These are phyloP conservation scores for Sphaeridia pumilis DNA, from an alignment of 2,888 invertebrate species.

Conservation along the genomic window DNA sequence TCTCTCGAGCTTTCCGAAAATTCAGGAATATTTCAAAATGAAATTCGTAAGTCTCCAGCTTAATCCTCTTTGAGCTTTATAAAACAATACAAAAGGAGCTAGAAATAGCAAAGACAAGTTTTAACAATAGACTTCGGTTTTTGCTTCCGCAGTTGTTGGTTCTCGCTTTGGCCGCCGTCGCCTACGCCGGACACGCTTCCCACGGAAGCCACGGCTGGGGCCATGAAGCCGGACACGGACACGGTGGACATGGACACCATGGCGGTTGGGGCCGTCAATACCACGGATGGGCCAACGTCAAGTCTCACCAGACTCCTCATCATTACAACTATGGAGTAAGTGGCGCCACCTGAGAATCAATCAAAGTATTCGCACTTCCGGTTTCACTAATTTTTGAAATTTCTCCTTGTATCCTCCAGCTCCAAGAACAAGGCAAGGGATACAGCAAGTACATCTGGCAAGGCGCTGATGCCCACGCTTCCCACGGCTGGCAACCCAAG, in stretches of 20 bases:
- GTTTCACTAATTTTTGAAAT: neutral
- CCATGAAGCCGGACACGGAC: conserved; percentile 17
- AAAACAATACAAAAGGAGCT: no score
- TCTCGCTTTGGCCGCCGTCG: conserved; percentile 14
- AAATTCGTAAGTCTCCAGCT: conserved; percentile 17
- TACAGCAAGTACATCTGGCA: conserved; percentile 32
- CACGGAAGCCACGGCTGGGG: conserved; percentile 12
- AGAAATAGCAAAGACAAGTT: neutral
- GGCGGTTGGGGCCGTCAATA: conserved; percentile 11
- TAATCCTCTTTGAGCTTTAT: no score
- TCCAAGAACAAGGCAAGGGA: conserved; percentile 27
- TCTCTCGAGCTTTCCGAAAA: neutral
- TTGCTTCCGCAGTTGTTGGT: conserved; percentile 12
- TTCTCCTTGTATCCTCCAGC: conserved; percentile 7
- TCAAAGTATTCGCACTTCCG: no score
- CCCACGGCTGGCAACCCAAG: conserved; percentile 16
- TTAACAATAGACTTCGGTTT: neutral
- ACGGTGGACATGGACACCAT: conserved; percentile 5
- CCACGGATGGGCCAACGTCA: conserved; percentile 23
- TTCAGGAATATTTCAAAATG: conserved; percentile 15
- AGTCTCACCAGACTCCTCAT: conserved; percentile 23
- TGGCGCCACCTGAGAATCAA: no score
- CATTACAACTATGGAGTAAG: conserved; percentile 30
- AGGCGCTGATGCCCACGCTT: conserved; percentile 24
- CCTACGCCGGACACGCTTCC: conserved; percentile 14